A percentile compares a stretch with the other conserved stretches of the same genome.
Conservation (phyloP, 2,797 vertebrate genomes). For the Stomatorhinus walkeri region DNA sequence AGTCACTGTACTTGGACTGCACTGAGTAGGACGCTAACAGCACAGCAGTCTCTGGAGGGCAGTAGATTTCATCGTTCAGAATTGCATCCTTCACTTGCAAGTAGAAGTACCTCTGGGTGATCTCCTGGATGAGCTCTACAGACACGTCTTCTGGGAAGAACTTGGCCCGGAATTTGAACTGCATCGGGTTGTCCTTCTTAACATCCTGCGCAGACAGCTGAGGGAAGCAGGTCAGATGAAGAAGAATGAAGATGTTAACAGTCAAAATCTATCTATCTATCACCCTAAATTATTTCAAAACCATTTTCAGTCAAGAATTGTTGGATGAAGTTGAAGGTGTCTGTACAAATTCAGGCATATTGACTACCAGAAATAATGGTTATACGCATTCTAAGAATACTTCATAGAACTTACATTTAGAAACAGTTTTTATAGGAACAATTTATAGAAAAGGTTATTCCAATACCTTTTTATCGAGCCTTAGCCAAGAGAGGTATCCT, state of each 20-base stretch:
- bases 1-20: slow-evolving; percentile 87
- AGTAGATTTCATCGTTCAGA: slow-evolving; percentile 80
- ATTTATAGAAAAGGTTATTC: neutral
- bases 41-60: slow-evolving; percentile 87
- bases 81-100: slow-evolving; percentile 81
- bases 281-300: neutral
- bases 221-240: neutral
- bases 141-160: slow-evolving; percentile 89
- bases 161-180: slow-evolving; percentile 85
- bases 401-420: neutral
- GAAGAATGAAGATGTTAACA: neutral
- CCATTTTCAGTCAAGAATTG: neutral
- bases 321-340: neutral
- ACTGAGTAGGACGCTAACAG: slow-evolving; percentile 90
- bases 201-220: slow-evolving; percentile 87
- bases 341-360: neutral
- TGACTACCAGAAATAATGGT: neutral
- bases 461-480: slow-evolving; percentile 84
- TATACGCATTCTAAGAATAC: neutral
- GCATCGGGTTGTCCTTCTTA: slow-evolving; percentile 78
- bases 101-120: slow-evolving; percentile 92
- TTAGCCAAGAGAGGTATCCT: slow-evolving; percentile 82
- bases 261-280: neutral
- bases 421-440: neutral
- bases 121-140: slow-evolving; percentile 92